These are phyloP conservation scores for Perca flavescens DNA, from an alignment of 2,113 vertebrate species.

Conservation along the genomic window DNA sequence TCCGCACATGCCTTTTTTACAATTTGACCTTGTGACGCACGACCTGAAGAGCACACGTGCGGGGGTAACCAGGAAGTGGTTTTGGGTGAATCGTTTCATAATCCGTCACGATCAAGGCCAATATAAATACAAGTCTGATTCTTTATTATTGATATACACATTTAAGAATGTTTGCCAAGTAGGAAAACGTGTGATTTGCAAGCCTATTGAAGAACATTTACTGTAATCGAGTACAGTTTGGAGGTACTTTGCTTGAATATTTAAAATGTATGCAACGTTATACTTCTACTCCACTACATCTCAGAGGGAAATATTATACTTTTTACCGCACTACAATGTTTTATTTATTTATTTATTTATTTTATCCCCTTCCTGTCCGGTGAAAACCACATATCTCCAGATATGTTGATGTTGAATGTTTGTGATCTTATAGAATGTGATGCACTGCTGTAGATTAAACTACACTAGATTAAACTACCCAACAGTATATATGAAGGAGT, in stretches of 20 bases:
- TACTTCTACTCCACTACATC: background rate
- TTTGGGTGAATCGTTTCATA: background rate
- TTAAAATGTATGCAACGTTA: background rate
- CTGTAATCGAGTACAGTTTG: background rate
- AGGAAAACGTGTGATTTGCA: background rate
- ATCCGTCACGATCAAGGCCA: background rate
- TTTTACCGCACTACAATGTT: background rate
- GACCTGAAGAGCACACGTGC: slow-evolving; percentile 78
- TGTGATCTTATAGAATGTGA: too few species aligned
- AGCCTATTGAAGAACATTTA: background rate
- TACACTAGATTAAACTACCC: too few species aligned
- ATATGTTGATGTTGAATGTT: background rate
- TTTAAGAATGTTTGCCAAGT: background rate
- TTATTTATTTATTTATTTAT: too few species aligned
- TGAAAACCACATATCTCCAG: too few species aligned
- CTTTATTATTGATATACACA: background rate
- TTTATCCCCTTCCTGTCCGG: too few species aligned
- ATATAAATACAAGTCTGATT: too few species aligned
- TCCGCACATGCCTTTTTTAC: slow-evolving; percentile 58
- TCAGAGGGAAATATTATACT: background rate
- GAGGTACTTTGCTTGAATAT: background rate
- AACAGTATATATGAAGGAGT: too few species aligned
- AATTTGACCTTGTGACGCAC: slow-evolving; percentile 86
- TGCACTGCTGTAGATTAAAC: too few species aligned
- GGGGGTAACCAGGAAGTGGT: slow-evolving; percentile 47